Conservation (phyloP, 2,113 vertebrate species). For the Phaethornis superciliosus region DNA sequence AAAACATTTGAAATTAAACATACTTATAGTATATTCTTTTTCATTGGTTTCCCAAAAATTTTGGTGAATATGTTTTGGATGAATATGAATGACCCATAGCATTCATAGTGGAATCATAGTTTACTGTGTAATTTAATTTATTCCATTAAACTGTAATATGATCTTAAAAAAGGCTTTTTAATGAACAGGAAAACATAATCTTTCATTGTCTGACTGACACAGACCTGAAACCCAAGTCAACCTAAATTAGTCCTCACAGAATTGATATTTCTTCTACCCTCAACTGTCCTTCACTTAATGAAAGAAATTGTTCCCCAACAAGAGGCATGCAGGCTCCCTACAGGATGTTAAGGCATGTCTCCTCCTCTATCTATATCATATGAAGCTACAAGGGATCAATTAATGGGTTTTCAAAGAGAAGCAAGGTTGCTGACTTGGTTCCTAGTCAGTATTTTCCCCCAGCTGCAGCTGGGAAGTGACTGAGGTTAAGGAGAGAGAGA, state of each 20-base stretch:
- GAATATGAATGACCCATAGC: neutral
- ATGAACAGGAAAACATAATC: neutral
- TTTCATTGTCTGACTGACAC: neutral
- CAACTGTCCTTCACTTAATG: neutral
- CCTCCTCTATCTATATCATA: neutral
- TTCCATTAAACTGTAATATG: neutral
- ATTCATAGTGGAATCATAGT: neutral
- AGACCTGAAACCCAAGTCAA: neutral
- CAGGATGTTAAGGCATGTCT: neutral
- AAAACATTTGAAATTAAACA: neutral
- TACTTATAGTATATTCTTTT: neutral
- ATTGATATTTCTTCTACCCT: neutral
- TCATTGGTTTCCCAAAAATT: neutral
- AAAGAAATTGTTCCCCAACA: neutral
- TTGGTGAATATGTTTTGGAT: neutral
- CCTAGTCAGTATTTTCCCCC: neutral
- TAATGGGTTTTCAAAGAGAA: neutral
- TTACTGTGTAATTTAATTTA: neutral
- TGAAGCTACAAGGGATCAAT: neutral
- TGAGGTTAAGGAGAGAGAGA: neutral
- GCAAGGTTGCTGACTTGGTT: neutral
- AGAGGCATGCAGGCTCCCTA: neutral
- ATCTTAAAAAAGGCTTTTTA: neutral
- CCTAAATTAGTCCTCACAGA: neutral
- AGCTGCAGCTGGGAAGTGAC: neutral